phyloP scores from a whole-genome alignment of 2,797 vertebrate species.

The Halcyon smyrnensis region DNA sequence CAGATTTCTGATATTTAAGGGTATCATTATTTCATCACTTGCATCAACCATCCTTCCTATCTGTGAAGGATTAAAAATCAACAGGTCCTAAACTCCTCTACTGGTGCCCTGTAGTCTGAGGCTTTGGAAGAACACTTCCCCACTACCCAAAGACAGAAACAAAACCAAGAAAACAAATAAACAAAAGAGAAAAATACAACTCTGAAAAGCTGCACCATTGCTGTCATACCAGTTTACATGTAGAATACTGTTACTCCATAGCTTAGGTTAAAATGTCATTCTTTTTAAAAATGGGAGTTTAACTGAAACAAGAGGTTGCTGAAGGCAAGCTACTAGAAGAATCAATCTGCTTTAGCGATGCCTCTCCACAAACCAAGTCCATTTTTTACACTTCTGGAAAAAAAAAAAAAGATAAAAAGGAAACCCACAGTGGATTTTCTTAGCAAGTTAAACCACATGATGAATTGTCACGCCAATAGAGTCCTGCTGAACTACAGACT shows the following conservation, averaged over 20 bases:
- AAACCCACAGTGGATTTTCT: background rate
- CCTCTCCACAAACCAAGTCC: background rate
- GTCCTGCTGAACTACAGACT: background rate
- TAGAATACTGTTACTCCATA: background rate
- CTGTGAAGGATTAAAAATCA: background rate
- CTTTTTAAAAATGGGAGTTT: background rate
- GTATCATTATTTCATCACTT: background rate
- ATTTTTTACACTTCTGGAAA: background rate
- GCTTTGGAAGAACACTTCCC: background rate
- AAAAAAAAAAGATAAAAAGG: background rate
- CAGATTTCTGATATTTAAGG: background rate
- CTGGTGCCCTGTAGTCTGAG: background rate
- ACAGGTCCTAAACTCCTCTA: background rate
- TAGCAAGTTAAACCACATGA: rapidly evolving
- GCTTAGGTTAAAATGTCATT: background rate
- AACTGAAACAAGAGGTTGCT: background rate
- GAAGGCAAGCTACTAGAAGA: background rate
- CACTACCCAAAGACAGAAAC: background rate
- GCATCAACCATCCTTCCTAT: background rate
- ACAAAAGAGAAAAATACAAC: background rate
- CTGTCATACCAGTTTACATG: background rate
- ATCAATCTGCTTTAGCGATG: background rate
- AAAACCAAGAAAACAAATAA: background rate
- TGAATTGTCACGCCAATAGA: background rate
- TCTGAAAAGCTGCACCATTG: background rate